These are phyloP conservation scores for Bombus impatiens DNA, from an alignment of 1,140 invertebrate genomes.

Conservation along the genomic window DNA sequence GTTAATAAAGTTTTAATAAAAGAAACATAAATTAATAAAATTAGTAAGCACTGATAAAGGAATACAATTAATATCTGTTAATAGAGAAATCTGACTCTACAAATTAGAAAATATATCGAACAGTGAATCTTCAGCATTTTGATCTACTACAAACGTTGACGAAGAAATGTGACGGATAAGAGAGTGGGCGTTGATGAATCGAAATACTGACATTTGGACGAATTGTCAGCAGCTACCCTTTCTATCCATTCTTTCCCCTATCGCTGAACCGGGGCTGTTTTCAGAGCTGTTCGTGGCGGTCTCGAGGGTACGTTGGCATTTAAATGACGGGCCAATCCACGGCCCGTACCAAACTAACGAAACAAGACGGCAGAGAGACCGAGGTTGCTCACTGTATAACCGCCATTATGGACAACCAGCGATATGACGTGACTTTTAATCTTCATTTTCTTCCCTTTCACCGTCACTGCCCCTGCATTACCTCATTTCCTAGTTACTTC, in stretches of 20 bases:
- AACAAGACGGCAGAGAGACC: slow-evolving; percentile 66
- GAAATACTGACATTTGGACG: slow-evolving; percentile 55
- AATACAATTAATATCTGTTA: too few relatives aligned
- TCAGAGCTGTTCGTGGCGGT: slow-evolving; percentile 25
- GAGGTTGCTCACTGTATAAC: slow-evolving; percentile 51
- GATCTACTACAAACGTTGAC: not conserved
- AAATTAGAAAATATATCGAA: not conserved
- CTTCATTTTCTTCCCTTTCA: slow-evolving; percentile 50
- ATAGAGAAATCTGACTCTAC: not conserved
- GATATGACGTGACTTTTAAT: slow-evolving; percentile 63
- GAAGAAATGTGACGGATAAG: not conserved
- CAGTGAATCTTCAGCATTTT: not conserved
- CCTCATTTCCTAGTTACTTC: not conserved
- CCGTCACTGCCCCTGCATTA: not conserved
- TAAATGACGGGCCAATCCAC: slow-evolving; percentile 74
- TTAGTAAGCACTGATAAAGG: too few relatives aligned
- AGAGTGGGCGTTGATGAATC: not conserved
- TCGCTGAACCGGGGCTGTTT: slow-evolving; percentile 6
- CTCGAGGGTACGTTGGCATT: slow-evolving; percentile 71
- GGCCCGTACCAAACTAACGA: slow-evolving; percentile 68
- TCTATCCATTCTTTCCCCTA: slow-evolving; percentile 19
- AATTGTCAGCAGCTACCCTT: slow-evolving; percentile 61
- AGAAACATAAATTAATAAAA: too few relatives aligned
- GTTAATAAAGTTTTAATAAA: too few relatives aligned
- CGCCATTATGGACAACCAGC: slow-evolving; percentile 61